Conservation (phyloP, 2,113 vertebrate genomes). For the Nematolebias whitei region DNA sequence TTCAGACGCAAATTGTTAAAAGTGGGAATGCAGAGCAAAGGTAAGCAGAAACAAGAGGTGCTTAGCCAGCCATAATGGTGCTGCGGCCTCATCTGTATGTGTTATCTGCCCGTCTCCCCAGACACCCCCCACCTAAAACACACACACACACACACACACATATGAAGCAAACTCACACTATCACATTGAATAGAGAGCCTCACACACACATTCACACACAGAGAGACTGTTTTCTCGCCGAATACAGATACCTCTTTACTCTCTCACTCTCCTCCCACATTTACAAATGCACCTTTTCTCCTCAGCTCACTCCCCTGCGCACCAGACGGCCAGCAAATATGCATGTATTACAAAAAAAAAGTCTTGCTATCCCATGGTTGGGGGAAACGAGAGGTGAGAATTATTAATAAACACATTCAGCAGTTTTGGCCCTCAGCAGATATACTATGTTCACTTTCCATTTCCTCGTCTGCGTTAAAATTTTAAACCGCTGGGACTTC, state of each 20-base stretch:
- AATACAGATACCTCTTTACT: slow-evolving; percentile 61
- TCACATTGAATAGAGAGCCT: slow-evolving; percentile 32
- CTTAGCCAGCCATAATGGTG: slow-evolving; percentile 80
- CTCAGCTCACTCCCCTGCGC: slow-evolving; percentile 64
- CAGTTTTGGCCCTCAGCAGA: slow-evolving; percentile 72
- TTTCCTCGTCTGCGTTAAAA: slow-evolving; percentile 54
- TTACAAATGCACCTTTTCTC: slow-evolving; percentile 51
- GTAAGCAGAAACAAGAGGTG: slow-evolving; percentile 82
- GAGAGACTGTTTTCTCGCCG: slow-evolving; percentile 40
- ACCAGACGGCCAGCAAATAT: slow-evolving; percentile 68
- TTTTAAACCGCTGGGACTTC: slow-evolving; percentile 27
- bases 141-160: slow-evolving; percentile 21
- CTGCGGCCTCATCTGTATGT: slow-evolving; percentile 79
- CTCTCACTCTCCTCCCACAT: slow-evolving; percentile 36
- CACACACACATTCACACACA: slow-evolving; percentile 38
- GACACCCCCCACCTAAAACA: slow-evolving; percentile 60
- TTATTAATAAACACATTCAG: slow-evolving; percentile 70
- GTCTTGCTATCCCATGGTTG: slow-evolving; percentile 49
- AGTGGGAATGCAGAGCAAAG: slow-evolving; percentile 61
- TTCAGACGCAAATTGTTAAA: slow-evolving; percentile 53
- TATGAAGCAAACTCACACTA: slow-evolving; percentile 16
- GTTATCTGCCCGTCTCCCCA: slow-evolving; percentile 77
- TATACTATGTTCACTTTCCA: slow-evolving; percentile 69
- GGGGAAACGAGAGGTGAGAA: slow-evolving; percentile 67
- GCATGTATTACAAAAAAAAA: slow-evolving; percentile 70